Percentiles rank a stretch among this genome's conserved stretches.
Evolutionary conservation across 2,888 invertebrate genomes (phyloP).

Genomic region (Nycteola revayana): DNA sequence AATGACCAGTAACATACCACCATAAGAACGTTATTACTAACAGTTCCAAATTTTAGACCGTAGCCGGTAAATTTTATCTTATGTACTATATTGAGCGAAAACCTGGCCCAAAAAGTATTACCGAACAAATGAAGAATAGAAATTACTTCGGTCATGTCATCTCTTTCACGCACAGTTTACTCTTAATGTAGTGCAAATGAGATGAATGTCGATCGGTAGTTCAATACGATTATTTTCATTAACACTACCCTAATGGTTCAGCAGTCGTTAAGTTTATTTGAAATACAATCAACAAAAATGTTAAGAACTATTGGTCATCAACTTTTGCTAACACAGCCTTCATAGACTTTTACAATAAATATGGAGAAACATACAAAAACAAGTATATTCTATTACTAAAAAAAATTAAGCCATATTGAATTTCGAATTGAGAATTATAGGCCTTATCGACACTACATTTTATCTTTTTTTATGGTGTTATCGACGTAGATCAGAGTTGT

Average conservation of each 20-base stretch:
- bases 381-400: background rate
- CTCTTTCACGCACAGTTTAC: too few species aligned
- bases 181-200: too few species aligned
- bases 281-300: slow-evolving; percentile 32
- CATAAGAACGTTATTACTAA: too few species aligned
- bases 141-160: too few species aligned
- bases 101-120: slow-evolving; percentile 42
- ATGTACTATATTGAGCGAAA: slow-evolving; percentile 60
- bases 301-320: slow-evolving; percentile 37
- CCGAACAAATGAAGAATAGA: background rate
- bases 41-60: slow-evolving; percentile 25
- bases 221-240: too few species aligned
- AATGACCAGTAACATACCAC: too few species aligned
- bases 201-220: too few species aligned
- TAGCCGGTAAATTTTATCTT: slow-evolving; percentile 30
- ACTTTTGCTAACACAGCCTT: slow-evolving; percentile 31
- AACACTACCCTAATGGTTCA: slow-evolving; percentile 15
- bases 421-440: slow-evolving; percentile 23
- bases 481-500: too few species aligned
- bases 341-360: slow-evolving; percentile 24
- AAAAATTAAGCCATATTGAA: background rate
- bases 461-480: too few species aligned
- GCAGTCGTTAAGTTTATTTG: slow-evolving; percentile 31
- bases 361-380: slow-evolving; percentile 15
- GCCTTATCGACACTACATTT: slow-evolving; percentile 23